Conservation (phyloP, 2,888 invertebrate genomes). For the Lasioglossum malachurum region DNA sequence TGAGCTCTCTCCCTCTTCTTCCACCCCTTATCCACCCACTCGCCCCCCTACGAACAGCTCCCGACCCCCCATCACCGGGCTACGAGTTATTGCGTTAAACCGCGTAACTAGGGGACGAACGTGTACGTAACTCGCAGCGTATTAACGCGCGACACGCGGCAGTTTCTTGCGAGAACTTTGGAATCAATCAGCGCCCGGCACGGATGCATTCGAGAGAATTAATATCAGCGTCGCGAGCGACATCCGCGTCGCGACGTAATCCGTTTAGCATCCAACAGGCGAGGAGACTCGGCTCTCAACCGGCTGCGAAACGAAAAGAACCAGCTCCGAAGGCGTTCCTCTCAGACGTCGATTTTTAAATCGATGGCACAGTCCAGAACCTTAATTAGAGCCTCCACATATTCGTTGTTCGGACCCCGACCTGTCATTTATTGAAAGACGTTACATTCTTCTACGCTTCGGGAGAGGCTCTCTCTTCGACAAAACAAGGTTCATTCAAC, state of each 20-base stretch:
- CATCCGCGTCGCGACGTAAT: conserved; percentile 79
- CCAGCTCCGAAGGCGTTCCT: neutral
- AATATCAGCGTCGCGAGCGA: conserved; percentile 81
- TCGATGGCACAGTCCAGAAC: neutral
- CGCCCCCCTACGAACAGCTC: neutral
- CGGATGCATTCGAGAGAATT: conserved; percentile 83
- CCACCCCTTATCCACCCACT: neutral
- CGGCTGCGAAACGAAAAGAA: conserved; percentile 49
- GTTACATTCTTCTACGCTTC: too few species aligned
- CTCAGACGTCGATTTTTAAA: neutral
- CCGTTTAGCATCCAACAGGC: conserved; percentile 72
- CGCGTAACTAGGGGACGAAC: conserved; percentile 71
- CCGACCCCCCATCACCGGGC: conserved; percentile 45
- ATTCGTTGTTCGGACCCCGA: too few species aligned
- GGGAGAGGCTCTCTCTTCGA: neutral
- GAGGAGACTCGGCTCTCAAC: conserved; percentile 37
- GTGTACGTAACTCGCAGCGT: conserved; percentile 71
- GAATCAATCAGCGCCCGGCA: conserved; percentile 82
- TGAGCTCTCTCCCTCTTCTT: conserved; percentile 33
- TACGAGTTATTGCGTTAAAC: conserved; percentile 73
- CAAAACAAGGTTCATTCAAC: too few species aligned
- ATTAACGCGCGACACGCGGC: conserved; percentile 65
- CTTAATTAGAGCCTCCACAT: neutral
- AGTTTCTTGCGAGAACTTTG: conserved; percentile 82
- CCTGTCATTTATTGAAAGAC: too few species aligned